Percentiles rank a stretch among this genome's conserved stretches.
These are phyloP conservation scores for Botrylloides violaceus DNA, from an alignment of 23 tunicate genomes.

Conservation along the genomic window DNA sequence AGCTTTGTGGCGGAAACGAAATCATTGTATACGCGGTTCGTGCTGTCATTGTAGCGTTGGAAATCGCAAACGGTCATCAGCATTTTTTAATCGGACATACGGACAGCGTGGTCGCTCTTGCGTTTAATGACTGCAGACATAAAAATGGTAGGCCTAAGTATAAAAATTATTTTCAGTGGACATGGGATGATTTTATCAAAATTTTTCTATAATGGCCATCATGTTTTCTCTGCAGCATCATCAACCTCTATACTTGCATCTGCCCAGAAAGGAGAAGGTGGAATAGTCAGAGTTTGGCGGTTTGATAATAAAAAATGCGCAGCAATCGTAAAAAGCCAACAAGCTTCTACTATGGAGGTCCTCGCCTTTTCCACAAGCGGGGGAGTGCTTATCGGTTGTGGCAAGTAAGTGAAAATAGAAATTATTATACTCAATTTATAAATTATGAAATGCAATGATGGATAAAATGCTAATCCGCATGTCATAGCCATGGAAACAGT, in stretches of 20 bases:
- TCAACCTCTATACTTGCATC: slow-evolving; percentile 58
- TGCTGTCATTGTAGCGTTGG: slow-evolving; percentile 79
- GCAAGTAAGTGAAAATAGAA: no score
- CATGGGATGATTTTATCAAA: no score
- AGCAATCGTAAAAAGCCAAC: slow-evolving; percentile 52
- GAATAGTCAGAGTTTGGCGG: slow-evolving; percentile 67
- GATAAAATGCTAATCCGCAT: background rate
- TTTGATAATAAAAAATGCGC: slow-evolving; percentile 70
- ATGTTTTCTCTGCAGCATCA: background rate
- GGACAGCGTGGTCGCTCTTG: slow-evolving; percentile 48
- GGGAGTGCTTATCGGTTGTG: slow-evolving; percentile 66
- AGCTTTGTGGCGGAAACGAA: slow-evolving; percentile 40
- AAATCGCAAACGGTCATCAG: slow-evolving; percentile 48
- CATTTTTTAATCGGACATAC: slow-evolving; percentile 89
- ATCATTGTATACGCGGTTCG: slow-evolving; percentile 78
- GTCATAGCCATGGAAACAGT: slow-evolving; percentile 6
- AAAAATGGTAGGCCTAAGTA: background rate
- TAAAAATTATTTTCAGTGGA: no score
- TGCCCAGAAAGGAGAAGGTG: slow-evolving; percentile 69
- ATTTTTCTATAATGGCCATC: background rate
- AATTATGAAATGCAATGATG: no score
- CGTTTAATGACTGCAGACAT: slow-evolving; percentile 32
- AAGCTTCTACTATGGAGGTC: slow-evolving; percentile 48
- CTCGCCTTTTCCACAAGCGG: slow-evolving; percentile 69
- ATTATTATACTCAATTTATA: no score